phyloP scores from a whole-genome alignment of 2,113 vertebrate genomes.

The Sylvicapra grimmia region DNA sequence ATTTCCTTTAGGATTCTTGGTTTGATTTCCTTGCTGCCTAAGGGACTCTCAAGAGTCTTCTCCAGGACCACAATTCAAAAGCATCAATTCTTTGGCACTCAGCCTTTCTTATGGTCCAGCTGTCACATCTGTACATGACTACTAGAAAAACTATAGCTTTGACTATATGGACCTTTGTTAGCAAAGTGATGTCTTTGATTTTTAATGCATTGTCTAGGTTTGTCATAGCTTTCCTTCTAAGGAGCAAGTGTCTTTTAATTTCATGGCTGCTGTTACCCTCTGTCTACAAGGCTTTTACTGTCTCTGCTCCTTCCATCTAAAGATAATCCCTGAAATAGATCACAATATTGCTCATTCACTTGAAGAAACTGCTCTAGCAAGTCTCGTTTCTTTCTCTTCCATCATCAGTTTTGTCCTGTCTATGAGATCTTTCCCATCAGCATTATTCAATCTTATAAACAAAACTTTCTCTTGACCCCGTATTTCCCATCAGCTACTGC shows the following conservation, averaged over 20 bases:
- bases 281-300: neutral
- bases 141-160: neutral
- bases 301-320: neutral
- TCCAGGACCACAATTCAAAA: neutral
- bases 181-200: neutral
- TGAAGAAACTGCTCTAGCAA: neutral
- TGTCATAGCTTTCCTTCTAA: neutral
- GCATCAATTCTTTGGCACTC: neutral
- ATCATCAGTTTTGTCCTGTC: neutral
- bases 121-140: neutral
- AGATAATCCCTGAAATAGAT: neutral
- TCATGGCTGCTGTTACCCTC: neutral
- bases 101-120: neutral
- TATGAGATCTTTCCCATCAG: neutral
- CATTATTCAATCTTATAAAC: neutral
- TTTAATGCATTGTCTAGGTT: neutral
- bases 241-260: neutral
- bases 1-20: neutral
- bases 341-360: neutral
- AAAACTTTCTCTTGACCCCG: neutral
- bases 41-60: neutral
- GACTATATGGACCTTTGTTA: neutral
- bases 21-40: neutral
- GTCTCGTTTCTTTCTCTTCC: neutral
- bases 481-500: neutral